phyloP scores from a whole-genome alignment of 2,888 invertebrate species.

The Pristionchus mayeri region DNA sequence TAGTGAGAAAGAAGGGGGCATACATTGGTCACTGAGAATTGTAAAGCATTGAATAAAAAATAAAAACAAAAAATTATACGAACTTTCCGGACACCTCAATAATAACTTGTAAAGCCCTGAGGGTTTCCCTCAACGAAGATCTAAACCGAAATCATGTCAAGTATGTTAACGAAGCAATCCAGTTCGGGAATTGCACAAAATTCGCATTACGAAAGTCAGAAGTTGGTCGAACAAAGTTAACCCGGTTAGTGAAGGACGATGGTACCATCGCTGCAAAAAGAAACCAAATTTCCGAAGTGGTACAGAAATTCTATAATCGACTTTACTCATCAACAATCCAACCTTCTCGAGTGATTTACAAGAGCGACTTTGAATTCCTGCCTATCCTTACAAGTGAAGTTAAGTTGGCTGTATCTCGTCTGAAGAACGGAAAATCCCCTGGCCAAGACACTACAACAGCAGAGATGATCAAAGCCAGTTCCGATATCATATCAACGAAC shows the following conservation, averaged over 20 bases:
- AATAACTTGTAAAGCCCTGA: neutral
- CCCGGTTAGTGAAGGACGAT: neutral
- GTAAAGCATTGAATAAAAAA: no score
- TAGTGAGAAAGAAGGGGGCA: no score
- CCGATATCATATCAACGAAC: neutral
- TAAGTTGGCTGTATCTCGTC: neutral
- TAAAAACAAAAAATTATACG: no score
- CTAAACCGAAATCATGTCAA: neutral
- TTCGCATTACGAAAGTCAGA: neutral
- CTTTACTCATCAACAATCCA: neutral
- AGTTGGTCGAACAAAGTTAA: neutral
- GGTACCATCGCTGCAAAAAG: neutral
- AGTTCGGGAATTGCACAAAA: neutral
- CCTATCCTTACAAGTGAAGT: slow-evolving; percentile 17
- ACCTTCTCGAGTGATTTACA: neutral
- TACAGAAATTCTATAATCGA: neutral
- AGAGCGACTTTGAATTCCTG: slow-evolving; percentile 40
- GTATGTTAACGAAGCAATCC: neutral
- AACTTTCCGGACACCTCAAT: no score
- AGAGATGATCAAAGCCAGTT: slow-evolving; percentile 29
- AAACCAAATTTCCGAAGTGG: neutral
- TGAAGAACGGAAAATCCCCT: neutral
- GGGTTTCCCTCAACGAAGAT: neutral
- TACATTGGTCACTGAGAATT: no score
- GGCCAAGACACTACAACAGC: slow-evolving; percentile 8